Evolutionary conservation across 2,888 invertebrate genomes (phyloP).

Genomic region (Heterodera filipjevi): DNA sequence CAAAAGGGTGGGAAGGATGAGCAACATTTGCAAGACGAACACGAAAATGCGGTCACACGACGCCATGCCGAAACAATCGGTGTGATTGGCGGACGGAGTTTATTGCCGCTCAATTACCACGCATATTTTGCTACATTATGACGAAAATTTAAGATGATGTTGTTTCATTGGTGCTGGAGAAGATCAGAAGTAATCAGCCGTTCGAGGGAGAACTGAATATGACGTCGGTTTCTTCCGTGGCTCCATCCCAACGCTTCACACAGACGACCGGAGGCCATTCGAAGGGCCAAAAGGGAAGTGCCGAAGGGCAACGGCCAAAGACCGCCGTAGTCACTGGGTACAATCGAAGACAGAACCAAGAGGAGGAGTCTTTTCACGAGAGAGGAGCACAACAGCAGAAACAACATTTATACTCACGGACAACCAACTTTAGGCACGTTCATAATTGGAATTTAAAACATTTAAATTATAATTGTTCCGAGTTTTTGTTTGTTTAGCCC

Average conservation of each 20-base stretch:
- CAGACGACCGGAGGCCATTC: not conserved
- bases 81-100: not conserved
- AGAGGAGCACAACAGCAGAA: no score
- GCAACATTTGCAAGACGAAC: slow-evolving; percentile 5
- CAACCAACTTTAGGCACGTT: no score
- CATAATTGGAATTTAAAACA: no score
- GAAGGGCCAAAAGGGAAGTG: not conserved
- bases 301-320: not conserved
- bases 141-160: slow-evolving; percentile 30
- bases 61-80: slow-evolving; percentile 25
- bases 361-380: no score
- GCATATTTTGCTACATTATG: not conserved
- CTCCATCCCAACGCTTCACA: not conserved
- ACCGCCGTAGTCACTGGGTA: no score
- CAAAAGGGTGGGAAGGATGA: not conserved
- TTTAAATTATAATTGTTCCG: no score
- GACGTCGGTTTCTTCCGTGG: not conserved
- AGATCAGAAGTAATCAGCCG: slow-evolving; percentile 42
- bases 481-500: slow-evolving; percentile 12
- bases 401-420: no score
- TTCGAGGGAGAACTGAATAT: slow-evolving; percentile 32
- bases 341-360: no score
- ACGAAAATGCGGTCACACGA: slow-evolving; percentile 11
- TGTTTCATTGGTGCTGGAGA: slow-evolving; percentile 42
- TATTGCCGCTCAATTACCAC: no score